Base-by-base conservation (phyloP, 2,888 invertebrate species). In the Alcis repandata region DNA sequence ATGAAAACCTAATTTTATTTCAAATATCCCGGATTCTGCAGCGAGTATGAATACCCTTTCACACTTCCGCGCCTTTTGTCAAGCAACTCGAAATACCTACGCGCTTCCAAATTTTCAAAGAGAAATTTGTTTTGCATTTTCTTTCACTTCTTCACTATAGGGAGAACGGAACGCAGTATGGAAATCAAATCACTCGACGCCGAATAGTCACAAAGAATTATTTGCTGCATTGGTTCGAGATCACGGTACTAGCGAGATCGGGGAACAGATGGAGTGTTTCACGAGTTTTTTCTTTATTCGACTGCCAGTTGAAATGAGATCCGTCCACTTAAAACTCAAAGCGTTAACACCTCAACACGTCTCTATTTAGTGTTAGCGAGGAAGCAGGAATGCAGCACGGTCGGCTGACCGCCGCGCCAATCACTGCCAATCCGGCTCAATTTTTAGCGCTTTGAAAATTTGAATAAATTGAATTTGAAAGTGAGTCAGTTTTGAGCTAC, bases 141-240 rank as follows among this genome's bases (percentile, higher is more conserved):
- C 17, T 19, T 56, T 20, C 20, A 20, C 38, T 27, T 58, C 46
- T 38, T 58, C 38, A 22, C 43, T 43, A 40, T 15, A 17, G 40
- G 48, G 20, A 22, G 46, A 36, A 58, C 38, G 11, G 36, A 49
- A 46, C 27, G 46, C n/a, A 20, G 45, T 7, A 51, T 59, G 59
- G 41, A 59, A 59, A 59, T 59, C 32, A 20, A 51, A 59, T 59
- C 49, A 49, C 51, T 17, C n/a, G n/a, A 33, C 20, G 10, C 13
- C 20, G 41, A 40, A 51, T 36, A 46, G 57, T 51, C 33, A 59
- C 27, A 59, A 49, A 59, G 49, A 15, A 17, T 49, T 59, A 38
- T 7, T 41, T 8, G 13, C 27, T 27, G 27, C 27, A 27, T 27
- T 27, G 27, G 27, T 32, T 27, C 2, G 19, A 22, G 10, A 15